Conservation (phyloP, 2,797 vertebrate species). For the Sebastes wilsoni region DNA sequence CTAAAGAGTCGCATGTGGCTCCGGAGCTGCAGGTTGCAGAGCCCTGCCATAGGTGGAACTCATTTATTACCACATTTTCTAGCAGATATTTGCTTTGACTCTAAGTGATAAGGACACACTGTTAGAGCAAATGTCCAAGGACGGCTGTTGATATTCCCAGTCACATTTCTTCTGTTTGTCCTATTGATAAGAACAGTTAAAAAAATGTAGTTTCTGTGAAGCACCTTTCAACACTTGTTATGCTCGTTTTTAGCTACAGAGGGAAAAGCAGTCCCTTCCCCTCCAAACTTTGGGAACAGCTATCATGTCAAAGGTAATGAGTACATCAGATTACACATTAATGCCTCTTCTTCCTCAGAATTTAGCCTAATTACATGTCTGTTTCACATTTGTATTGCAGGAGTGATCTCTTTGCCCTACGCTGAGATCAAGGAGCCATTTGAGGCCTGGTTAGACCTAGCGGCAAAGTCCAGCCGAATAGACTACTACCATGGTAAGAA, state of each 20-base stretch:
- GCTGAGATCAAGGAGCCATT: conserved; percentile 88
- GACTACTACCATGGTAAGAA: conserved; percentile 82
- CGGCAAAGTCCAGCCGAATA: conserved; percentile 79
- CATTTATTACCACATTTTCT: not conserved
- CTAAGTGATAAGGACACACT: not conserved
- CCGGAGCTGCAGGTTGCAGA: too few species aligned
- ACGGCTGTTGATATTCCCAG: not conserved
- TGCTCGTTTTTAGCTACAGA: conserved; percentile 53
- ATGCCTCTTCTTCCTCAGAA: not conserved
- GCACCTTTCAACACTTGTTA: not conserved
- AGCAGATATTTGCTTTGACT: not conserved
- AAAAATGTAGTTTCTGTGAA: not conserved
- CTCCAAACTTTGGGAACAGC: conserved; percentile 70
- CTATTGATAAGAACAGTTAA: not conserved
- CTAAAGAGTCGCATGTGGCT: too few species aligned
- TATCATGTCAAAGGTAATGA: conserved; percentile 77
- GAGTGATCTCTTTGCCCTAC: conserved; percentile 85
- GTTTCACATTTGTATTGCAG: conserved; percentile 52
- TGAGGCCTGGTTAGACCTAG: conserved; percentile 86
- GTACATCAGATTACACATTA: not conserved
- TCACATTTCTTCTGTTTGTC: too few species aligned
- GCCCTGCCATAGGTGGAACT: too few species aligned
- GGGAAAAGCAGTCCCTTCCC: conserved; percentile 56
- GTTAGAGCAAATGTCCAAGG: not conserved
- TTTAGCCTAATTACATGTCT: not conserved